These are phyloP conservation scores for Ellobius talpinus DNA, from an alignment of 2,113 vertebrate species.

Conservation along the genomic window DNA sequence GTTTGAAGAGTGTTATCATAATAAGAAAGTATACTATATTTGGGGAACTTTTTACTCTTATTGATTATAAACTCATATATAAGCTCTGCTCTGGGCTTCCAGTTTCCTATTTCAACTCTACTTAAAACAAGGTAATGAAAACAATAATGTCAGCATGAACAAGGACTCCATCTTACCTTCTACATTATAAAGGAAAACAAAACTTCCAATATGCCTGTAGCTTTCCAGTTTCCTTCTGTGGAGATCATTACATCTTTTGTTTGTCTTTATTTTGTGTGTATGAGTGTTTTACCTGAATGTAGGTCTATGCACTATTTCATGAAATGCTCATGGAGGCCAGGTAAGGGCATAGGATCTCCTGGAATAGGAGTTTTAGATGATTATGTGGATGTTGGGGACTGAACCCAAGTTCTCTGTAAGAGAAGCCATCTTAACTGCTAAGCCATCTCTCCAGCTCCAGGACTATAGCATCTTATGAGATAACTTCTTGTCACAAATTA, in stretches of 20 bases:
- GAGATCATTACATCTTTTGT: background rate
- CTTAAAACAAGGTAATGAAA: constrained; percentile 1
- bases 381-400: background rate
- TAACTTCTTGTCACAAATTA: background rate
- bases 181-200: background rate
- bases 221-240: background rate
- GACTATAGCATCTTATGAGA: background rate
- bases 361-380: background rate
- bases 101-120: background rate
- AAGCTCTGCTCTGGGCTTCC: background rate
- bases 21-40: background rate
- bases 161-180: background rate
- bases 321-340: background rate
- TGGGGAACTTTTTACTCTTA: background rate
- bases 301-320: background rate
- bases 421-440: background rate
- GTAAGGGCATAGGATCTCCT: background rate
- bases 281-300: background rate
- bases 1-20: background rate
- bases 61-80: constrained; percentile 21
- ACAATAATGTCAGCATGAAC: background rate
- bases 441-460: background rate
- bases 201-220: background rate
- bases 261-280: background rate
- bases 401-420: background rate